phyloP scores from a whole-genome alignment of 2,113 vertebrate genomes.

The Romanogobio albipinnatus region DNA sequence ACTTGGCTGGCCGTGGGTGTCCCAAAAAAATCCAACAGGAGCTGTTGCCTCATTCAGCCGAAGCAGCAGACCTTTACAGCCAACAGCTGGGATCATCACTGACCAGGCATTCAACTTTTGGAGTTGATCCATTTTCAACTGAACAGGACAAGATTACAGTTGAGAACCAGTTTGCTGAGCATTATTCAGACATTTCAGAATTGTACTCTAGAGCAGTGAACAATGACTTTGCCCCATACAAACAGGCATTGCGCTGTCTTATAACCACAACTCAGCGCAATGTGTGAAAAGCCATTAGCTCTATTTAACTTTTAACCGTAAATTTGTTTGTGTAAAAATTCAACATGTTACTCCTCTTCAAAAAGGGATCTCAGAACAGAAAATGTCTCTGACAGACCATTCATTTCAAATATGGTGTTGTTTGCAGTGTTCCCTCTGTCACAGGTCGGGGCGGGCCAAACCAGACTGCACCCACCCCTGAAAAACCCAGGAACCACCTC shows the following conservation, averaged over 20 bases:
- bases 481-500: no score
- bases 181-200: conserved; percentile 19
- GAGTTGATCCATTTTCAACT: conserved; percentile 27
- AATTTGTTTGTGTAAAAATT: no score
- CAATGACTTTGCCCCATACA: background rate
- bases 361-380: background rate
- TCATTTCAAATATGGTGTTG: background rate
- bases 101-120: conserved; percentile 16
- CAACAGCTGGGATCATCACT: conserved; percentile 22
- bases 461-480: no score
- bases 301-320: background rate
- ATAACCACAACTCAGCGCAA: conserved; percentile 3
- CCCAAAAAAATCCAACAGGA: conserved; percentile 9
- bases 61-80: conserved; percentile 35
- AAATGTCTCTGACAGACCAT: background rate
- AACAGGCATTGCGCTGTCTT: background rate
- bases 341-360: no score
- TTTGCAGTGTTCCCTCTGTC: background rate
- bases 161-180: conserved; percentile 23
- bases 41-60: conserved; percentile 25
- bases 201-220: conserved; percentile 12
- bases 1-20: background rate
- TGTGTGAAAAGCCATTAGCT: conserved; percentile 12
- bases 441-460: no score
- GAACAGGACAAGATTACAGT: conserved; percentile 16